Base-by-base conservation (phyloP, 1,140 invertebrate species). In the Apis laboriosa region DNA sequence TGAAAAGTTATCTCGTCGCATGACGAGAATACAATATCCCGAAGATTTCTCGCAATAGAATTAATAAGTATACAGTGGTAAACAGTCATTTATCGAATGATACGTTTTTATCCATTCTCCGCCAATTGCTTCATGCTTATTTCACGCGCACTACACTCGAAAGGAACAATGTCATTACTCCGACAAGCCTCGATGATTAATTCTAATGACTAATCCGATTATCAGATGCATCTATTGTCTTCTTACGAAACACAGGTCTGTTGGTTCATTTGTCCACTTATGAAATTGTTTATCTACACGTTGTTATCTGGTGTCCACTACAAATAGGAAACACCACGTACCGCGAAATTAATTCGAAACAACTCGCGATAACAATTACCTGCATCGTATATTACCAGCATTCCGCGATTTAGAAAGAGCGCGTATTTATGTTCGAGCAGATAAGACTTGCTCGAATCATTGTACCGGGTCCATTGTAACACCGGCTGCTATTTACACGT, bases 401-500 rank as follows among this genome's bases (percentile, higher is more conserved):
- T 43, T 43, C 24, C 24, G 64, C 34, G 24, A 73, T 55, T 68
- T 67, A 21, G 9, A 13, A 21, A 56, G 15, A 17, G n/a, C 28
- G 21, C 70, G 60, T 49, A 55, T 53, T n/a, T 9, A n/a, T n/a
- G 34, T 43, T 67, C 61, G 85, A 71, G 49, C 12, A 66, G 70
- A 87, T 85, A 87, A 87, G 67, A 76, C 60, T 78, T 67, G 84
- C 77, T 58, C 58, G 85, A 77, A 53, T 80, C 76, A 73, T 21
- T 84, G 34, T 61, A 21, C 0, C 60, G 58, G 49, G 55, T 43
- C 34, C 56, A 85, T 85, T 80, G 86, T 87, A 71, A 56, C 56
- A 77, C 76, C 34, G 67, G 53, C 55, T 60, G 79, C 83, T 80
- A 85, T 88, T 88, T 88, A 83, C 83, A 83, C 80, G 86, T 88